Percentiles rank a stretch among this genome's conserved stretches.
Conservation (phyloP, 2,888 invertebrate genomes). For the Parnassius glacialis region DNA sequence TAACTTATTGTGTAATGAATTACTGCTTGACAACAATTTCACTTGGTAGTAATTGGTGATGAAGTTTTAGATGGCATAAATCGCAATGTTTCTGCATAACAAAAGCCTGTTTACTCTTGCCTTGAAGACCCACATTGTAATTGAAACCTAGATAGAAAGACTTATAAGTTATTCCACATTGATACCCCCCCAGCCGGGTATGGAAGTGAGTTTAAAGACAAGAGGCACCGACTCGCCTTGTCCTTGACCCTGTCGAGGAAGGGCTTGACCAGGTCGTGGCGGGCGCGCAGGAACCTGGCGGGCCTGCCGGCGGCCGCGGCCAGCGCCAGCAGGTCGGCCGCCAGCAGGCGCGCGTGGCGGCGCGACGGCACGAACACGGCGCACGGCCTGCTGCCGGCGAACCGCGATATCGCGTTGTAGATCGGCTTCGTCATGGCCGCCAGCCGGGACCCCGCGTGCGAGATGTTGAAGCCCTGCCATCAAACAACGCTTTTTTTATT, state of each 20-base stretch:
- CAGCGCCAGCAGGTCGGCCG: slow-evolving; percentile 96
- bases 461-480: slow-evolving; percentile 95
- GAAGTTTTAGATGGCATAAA: no score
- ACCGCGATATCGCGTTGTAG: slow-evolving; percentile 93
- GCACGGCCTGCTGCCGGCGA: slow-evolving; percentile 91
- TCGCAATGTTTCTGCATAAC: no score
- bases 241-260: slow-evolving; percentile 94
- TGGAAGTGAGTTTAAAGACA: no score
- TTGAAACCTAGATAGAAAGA: no score
- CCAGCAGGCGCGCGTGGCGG: slow-evolving; percentile 95
- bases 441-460: slow-evolving; percentile 97
- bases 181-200: no score
- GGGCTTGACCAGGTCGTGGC: slow-evolving; percentile 91
- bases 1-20: no score
- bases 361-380: slow-evolving; percentile 95
- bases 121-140: no score
- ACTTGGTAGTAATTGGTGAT: no score
- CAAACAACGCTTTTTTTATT: no score
- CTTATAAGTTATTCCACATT: no score
- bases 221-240: slow-evolving; percentile 78
- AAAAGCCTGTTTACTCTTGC: no score
- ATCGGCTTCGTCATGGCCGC: slow-evolving; percentile 99
- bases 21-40: no score
- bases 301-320: slow-evolving; percentile 94
- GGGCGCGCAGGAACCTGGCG: slow-evolving; percentile 93